Base-by-base conservation (phyloP, 1,140 invertebrate genomes). In the Tenebrio molitor region DNA sequence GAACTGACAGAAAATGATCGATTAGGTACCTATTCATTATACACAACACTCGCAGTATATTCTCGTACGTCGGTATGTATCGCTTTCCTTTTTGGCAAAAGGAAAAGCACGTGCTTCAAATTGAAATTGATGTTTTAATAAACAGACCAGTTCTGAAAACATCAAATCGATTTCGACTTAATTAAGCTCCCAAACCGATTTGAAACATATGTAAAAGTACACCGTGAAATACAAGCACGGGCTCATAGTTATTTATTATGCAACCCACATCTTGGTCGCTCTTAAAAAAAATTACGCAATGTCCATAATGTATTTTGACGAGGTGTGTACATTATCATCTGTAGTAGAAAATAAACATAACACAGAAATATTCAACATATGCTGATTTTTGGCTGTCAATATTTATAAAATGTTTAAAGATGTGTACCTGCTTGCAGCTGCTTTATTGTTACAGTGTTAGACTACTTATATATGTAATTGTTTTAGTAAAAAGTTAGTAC, bases 101-200 rank as follows among this genome's bases (percentile, higher is more conserved):
- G 46, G 10, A 46, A 17, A 46, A 46, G 10, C 46, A 53, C 17
- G 46, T 53, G 46, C 19, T 53, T 53, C 46, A 21, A 53, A 53
- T 53, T 53, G 19, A 23, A 53, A 53, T 21, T 58, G 50, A 58
- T 58, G 23, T 33, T 34, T 29, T 25, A 25, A 1, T 58, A 58
- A 58, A 58, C 50, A 58, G 21, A 7, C 7, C 3, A 25, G 21
- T 25, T 58, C 23, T 12, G 42, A 46, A 46, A 46, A 46, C 42
- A 46, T 46, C 16, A 46, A 46, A 46, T 46, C 42, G 42, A 46
- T 46, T 46, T 46, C 42, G 10, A 19, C 17, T 46, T 46, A 46
- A 46, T 46, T 17, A 46, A 46, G 14, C 16, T 46, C 16, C 12
- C 12, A 16, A 46, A 10, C 4, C 3, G 14, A 46, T 3, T 41